These are phyloP conservation scores for Mantis religiosa DNA, from an alignment of 2,888 invertebrate genomes.

Conservation along the genomic window DNA sequence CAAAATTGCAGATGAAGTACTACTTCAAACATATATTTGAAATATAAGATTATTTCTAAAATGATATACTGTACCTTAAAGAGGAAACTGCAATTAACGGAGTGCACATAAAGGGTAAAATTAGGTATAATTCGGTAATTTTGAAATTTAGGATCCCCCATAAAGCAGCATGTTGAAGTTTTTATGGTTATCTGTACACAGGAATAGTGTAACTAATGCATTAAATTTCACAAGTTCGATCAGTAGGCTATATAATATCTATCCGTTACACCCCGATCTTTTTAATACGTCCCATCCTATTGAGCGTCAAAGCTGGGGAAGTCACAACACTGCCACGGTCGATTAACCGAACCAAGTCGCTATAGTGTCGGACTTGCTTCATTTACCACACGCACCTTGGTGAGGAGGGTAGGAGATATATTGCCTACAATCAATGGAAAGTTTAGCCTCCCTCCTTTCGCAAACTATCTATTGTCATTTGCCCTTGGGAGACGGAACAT, in stretches of 20 bases:
- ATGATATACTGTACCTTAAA: too few species aligned
- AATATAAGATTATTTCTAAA: too few species aligned
- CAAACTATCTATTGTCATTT: background rate
- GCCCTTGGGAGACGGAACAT: background rate
- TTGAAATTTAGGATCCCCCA: too few species aligned
- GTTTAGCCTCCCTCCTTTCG: background rate
- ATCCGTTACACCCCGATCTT: background rate
- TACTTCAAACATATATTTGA: too few species aligned
- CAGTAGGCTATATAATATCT: background rate
- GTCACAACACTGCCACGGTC: background rate
- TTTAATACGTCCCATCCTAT: background rate
- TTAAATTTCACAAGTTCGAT: background rate
- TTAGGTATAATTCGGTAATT: too few species aligned
- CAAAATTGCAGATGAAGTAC: too few species aligned
- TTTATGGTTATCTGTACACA: too few species aligned
- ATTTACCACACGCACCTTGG: background rate
- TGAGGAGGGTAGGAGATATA: background rate
- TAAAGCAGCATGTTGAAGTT: too few species aligned
- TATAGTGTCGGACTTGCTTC: background rate
- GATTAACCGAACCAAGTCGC: background rate
- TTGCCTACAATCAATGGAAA: background rate
- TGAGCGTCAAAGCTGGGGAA: background rate
- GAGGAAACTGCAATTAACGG: too few species aligned
- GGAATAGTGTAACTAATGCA: background rate
- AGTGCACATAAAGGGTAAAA: too few species aligned